These are phyloP conservation scores for Terrapene triunguis DNA, from an alignment of 2,113 vertebrate genomes.

Conservation along the genomic window DNA sequence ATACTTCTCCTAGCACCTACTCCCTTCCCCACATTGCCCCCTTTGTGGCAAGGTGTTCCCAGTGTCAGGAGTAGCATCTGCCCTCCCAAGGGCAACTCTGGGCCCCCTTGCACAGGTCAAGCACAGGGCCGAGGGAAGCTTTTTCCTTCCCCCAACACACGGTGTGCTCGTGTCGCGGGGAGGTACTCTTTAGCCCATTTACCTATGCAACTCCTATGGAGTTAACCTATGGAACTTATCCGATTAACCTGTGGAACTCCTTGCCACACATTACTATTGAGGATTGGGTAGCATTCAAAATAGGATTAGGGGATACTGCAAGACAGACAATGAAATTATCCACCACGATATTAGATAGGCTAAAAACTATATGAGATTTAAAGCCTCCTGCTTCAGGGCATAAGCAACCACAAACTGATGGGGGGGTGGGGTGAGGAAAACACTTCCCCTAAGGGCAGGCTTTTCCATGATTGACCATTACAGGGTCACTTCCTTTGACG, in stretches of 20 bases:
- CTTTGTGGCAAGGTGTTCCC: neutral
- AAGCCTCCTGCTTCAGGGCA: constrained; percentile 54
- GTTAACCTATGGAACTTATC: neutral
- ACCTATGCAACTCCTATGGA: neutral
- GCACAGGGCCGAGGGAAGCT: neutral
- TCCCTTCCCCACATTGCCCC: no score
- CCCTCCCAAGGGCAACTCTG: neutral
- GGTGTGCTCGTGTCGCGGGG: no score
- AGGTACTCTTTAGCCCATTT: neutral
- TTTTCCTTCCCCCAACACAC: neutral
- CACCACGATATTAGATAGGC: constrained; percentile 54
- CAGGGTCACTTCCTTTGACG: neutral
- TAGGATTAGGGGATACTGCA: constrained; percentile 35
- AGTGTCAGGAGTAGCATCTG: neutral
- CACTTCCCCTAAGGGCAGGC: constrained; percentile 48
- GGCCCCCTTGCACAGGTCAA: neutral
- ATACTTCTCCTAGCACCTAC: no score
- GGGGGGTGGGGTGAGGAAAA: constrained; percentile 59
- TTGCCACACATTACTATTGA: constrained; percentile 17
- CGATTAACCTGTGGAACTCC: neutral
- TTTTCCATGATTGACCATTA: constrained; percentile 20
- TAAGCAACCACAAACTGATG: constrained; percentile 46
- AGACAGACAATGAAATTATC: constrained; percentile 62
- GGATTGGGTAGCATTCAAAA: neutral
- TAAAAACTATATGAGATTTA: constrained; percentile 70